These are phyloP conservation scores for Pycnonotus jocosus DNA, from an alignment of 2,113 vertebrate genomes.

Conservation along the genomic window DNA sequence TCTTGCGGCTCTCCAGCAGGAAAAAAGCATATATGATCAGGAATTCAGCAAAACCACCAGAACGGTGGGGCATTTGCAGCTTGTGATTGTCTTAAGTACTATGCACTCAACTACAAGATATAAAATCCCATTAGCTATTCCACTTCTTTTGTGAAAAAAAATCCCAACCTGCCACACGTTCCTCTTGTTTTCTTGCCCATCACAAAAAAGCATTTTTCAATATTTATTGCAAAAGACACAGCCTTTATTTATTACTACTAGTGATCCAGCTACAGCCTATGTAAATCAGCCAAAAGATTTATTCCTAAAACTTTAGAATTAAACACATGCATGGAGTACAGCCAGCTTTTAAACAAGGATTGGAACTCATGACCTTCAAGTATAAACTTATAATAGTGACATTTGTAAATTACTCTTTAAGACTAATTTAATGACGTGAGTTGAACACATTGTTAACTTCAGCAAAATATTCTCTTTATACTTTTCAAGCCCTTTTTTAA, in stretches of 20 bases:
- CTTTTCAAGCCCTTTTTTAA: neutral
- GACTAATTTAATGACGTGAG: slow-evolving; percentile 5
- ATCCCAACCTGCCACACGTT: neutral
- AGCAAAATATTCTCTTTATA: neutral
- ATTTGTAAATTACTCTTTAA: slow-evolving; percentile 27
- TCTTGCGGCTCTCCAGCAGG: neutral
- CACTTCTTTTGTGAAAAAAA: neutral
- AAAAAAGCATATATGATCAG: neutral
- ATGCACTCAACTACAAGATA: neutral
- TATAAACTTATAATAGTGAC: slow-evolving; percentile 1
- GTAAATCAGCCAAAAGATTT: neutral
- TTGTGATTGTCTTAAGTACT: neutral
- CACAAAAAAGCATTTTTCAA: neutral
- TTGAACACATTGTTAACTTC: neutral
- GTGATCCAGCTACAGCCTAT: neutral
- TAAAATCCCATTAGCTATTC: neutral
- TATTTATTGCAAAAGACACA: neutral
- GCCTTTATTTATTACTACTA: neutral
- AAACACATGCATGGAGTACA: neutral
- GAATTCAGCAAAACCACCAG: neutral
- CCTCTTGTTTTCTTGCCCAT: neutral
- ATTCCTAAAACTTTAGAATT: neutral
- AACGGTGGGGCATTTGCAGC: neutral
- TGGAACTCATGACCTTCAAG: slow-evolving; percentile 9
- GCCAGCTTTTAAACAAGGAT: neutral